phyloP scores from a whole-genome alignment of 64 coral and sea anemone genomes.

The Hydrozoanthus tunicans region DNA sequence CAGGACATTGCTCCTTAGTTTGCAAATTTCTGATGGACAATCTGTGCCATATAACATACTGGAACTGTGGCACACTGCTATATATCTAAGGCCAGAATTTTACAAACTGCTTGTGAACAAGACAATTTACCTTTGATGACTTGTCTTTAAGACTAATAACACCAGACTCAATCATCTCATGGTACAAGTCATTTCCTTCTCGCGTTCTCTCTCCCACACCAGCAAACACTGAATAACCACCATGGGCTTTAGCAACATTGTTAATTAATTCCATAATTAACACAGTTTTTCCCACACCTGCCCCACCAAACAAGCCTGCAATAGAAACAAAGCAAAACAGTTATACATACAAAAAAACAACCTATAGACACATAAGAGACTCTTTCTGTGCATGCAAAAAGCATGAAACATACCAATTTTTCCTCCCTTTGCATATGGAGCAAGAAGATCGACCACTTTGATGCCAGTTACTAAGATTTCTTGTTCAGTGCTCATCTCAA shows the following conservation, averaged over 20 bases:
- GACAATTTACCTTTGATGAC: constrained; percentile 80
- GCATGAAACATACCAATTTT: constrained; percentile 90
- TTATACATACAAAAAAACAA: background rate
- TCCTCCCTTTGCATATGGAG: constrained; percentile 98
- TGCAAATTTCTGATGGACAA: too few relatives aligned
- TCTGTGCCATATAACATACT: too few relatives aligned
- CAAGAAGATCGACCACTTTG: constrained; percentile 98
- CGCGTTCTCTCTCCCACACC: constrained; percentile 98
- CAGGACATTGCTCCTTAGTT: too few relatives aligned
- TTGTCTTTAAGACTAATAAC: constrained; percentile 98
- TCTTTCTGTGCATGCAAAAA: background rate
- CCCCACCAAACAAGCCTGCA: constrained; percentile 95
- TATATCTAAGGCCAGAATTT: background rate
- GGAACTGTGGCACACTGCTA: too few relatives aligned
- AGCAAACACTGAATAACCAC: constrained; percentile 99
- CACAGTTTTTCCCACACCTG: constrained; percentile 99
- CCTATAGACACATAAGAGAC: background rate
- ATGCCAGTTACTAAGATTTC: constrained; percentile 98
- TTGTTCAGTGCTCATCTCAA: constrained; percentile 99
- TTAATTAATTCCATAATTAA: constrained; percentile 98
- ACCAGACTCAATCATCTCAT: constrained; percentile 99
- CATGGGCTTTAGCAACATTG: constrained; percentile 99
- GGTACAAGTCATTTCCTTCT: constrained; percentile 99
- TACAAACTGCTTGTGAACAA: background rate
- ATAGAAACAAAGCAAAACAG: background rate